phyloP scores from a whole-genome alignment of 2,888 invertebrate species.

The Cephus sareptanus region DNA sequence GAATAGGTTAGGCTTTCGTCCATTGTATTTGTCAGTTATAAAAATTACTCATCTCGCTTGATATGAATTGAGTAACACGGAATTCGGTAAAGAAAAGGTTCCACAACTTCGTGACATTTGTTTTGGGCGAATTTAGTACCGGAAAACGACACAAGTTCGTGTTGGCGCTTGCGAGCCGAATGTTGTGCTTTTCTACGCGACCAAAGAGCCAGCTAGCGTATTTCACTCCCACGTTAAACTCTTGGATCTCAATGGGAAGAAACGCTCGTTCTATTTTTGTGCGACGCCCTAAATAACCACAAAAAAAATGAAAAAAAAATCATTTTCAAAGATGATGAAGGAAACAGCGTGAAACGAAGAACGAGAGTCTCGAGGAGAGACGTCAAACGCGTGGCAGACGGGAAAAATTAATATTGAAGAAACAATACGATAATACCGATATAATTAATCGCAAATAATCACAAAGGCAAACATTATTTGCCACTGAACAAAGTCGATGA shows the following conservation, averaged over 20 bases:
- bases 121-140: not conserved
- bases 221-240: not conserved
- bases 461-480: not conserved
- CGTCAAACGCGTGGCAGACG: not conserved
- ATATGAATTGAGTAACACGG: not conserved
- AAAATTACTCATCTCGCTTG: not conserved
- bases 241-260: not conserved
- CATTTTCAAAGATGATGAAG: not conserved
- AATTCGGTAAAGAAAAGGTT: not conserved
- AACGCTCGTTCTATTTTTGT: not conserved
- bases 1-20: not conserved
- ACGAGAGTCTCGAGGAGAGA: not conserved
- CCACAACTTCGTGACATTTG: not conserved
- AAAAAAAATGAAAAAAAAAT: not conserved
- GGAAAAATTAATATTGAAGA: not conserved
- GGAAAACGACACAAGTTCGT: not conserved
- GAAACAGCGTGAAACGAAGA: not conserved
- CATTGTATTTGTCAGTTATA: not conserved
- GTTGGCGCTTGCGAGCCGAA: not conserved
- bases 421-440: not conserved
- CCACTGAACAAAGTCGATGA: not conserved
- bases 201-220: not conserved
- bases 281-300: conserved; percentile 4
- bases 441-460: not conserved
- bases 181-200: not conserved